Evolutionary conservation across 2,113 vertebrate genomes (phyloP), one percentile per base, ranked within the genome.

Genomic region (Cricetomys ansorgei): DNA sequence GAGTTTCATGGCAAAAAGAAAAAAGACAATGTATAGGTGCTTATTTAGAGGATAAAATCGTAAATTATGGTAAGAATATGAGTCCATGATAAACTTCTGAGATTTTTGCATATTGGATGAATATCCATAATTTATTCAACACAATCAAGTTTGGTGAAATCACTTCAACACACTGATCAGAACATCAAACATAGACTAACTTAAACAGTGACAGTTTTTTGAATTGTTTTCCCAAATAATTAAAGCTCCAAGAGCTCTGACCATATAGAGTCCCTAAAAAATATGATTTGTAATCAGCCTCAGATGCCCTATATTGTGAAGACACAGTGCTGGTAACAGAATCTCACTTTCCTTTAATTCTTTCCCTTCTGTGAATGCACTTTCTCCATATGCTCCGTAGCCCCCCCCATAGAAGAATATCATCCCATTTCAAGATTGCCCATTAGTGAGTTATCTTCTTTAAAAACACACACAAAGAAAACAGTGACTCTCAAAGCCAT

Each of bases 331-430:
- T 83, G 84, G 89, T 92, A 96, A 97, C 91, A 96, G 94, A 97
- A 92, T 83, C 94, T 96, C 98, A 88, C 94, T 98, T 98, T 97
- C 93, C 96, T 98, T 97, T 97, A 97, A 94, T 97, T 97, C 88
- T 73, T 94, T 97, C 94, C 97, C 97, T 95, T 96, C 96, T 97
- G 77, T 96, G 98, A 98, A 97, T 97, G 93, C 76, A 98, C 98
- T 97, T 92, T 96, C 95, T 96, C 92, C 96, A 77, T 97, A 97
- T 97, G 97, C 92, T 97, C 97, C 98, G 97, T 97, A 98, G 90
- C 43, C 92, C 57, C 43, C 92, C 57, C 96, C 75, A 96, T 21
- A 95, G 31, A 98, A 95, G 67, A 97, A 97, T 96, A 91, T 95
- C 97, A 97, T 48, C 94, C 94, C 91, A 95, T 97, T 98, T 97